Base-by-base conservation (phyloP, 1,140 invertebrate species). In the Megathymus violae region DNA sequence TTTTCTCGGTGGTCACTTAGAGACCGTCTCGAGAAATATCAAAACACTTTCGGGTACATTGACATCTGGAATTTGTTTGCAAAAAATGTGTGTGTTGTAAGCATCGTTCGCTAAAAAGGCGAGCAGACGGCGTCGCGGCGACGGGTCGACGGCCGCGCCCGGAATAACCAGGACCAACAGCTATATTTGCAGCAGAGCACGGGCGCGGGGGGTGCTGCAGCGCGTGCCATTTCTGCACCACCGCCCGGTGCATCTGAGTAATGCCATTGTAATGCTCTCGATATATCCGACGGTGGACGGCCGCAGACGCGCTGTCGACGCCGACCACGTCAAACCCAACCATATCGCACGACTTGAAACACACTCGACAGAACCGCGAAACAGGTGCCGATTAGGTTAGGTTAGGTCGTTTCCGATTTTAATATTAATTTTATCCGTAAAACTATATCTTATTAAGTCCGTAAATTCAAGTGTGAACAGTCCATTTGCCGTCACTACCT, bases 91-190 rank as follows among this genome's bases (percentile, higher is more conserved):
- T 79, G 58, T 74, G 80, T 82, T 87, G 77, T 88, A 85, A 83
- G 78, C 73, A 65, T 77, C 79, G 78, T 83, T 83, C 80, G 85
- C 86, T 89, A 88, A 91, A 90, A 90, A 85, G 85, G 85, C 83
- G 79, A 75, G 77, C 84, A 91, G 88, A 91, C 88, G 84, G 88
- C 88, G 88, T 91, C 85, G 88, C 86, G 85, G 82, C 88, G 84
- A 67, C 82, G 88, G 88, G 88, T 91, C 88, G 88, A 82, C 86
- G 86, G 73, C 83, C 88, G 82, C 80, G 69, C 88, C 85, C 88
- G 76, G 88, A 90, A 90, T 90, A 90, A 80, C 85, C 78, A 84
- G 64, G 78, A 85, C 74, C 85, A 88, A 74, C 85, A 84, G 81
- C 85, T 90, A 88, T 88, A 86, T 89, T 88, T 85, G 85, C 84